Conservation (phyloP, 2,888 invertebrate species). For the Rambutsinella grinnellia region DNA sequence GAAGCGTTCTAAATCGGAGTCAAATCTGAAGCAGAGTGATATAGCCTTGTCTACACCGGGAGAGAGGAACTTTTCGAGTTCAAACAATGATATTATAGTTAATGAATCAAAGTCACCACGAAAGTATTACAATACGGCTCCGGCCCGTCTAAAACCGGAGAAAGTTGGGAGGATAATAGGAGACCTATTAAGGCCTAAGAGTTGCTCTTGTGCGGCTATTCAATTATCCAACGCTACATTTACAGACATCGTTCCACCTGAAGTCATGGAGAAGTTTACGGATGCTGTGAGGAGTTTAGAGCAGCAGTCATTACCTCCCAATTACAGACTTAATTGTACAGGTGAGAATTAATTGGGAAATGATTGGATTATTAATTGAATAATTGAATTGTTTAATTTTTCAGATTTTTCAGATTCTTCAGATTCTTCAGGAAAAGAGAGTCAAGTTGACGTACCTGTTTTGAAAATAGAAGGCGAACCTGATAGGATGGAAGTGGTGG, state of each 20-base stretch:
- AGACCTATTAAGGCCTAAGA: slow-evolving; percentile 60
- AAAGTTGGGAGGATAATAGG: slow-evolving; percentile 50
- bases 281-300: slow-evolving; percentile 63
- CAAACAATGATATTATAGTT: slow-evolving; percentile 62
- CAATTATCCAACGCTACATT: slow-evolving; percentile 27
- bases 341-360: slow-evolving; percentile 2
- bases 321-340: slow-evolving; percentile 39
- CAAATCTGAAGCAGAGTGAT: slow-evolving; percentile 82
- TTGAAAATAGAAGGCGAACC: no score
- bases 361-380: neutral
- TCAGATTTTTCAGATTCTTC: slow-evolving; percentile 31
- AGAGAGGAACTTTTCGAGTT: slow-evolving; percentile 59
- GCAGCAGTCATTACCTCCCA: slow-evolving; percentile 48
- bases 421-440: neutral
- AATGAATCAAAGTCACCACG: slow-evolving; percentile 61
- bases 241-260: slow-evolving; percentile 60
- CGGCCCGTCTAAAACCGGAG: slow-evolving; percentile 64
- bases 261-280: slow-evolving; percentile 63
- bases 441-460: slow-evolving; percentile 21
- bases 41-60: slow-evolving; percentile 59
- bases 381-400: neutral
- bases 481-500: slow-evolving; percentile 42
- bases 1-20: slow-evolving; percentile 89
- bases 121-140: slow-evolving; percentile 66
- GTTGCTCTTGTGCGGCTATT: slow-evolving; percentile 65